These are phyloP conservation scores for Corythucha ciliata DNA, from an alignment of 2,888 invertebrate species.

Conservation along the genomic window DNA sequence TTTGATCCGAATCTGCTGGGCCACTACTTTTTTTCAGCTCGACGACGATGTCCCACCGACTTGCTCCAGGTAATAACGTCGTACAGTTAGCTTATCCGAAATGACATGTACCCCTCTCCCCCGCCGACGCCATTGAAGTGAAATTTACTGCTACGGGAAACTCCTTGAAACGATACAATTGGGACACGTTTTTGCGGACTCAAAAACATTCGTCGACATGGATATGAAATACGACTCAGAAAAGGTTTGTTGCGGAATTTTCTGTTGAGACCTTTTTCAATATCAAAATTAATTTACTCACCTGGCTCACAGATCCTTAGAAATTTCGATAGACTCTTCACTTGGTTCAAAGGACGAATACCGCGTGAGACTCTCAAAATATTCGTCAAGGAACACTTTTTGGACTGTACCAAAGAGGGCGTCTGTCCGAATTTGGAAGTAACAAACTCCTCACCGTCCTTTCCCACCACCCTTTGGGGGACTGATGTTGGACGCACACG, in stretches of 20 bases:
- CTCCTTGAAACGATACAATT: slow-evolving; percentile 63
- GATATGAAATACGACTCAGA: slow-evolving; percentile 44
- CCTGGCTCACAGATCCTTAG: slow-evolving; percentile 9
- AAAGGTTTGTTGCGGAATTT: slow-evolving; percentile 23
- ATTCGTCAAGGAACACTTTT: slow-evolving; percentile 53
- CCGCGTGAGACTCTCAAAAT: slow-evolving; percentile 21
- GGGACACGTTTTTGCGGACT: slow-evolving; percentile 58
- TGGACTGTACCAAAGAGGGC: slow-evolving; percentile 30
- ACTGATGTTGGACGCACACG: slow-evolving; percentile 19
- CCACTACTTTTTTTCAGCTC: too few relatives aligned
- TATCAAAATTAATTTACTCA: too few relatives aligned
- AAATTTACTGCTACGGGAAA: slow-evolving; percentile 64
- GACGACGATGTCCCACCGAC: too few relatives aligned
- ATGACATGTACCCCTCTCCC: too few relatives aligned
- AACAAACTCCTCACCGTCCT: slow-evolving; percentile 31
- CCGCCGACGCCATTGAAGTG: too few relatives aligned
- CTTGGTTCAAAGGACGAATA: slow-evolving; percentile 10
- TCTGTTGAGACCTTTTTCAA: too few relatives aligned
- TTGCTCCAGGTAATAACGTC: too few relatives aligned
- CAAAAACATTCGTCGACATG: slow-evolving; percentile 79
- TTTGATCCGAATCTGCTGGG: too few relatives aligned
- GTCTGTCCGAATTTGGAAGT: slow-evolving; percentile 39
- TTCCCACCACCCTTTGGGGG: too few relatives aligned
- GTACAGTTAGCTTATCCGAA: too few relatives aligned
- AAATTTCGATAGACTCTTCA: slow-evolving; percentile 1